Conservation (phyloP, 2,113 vertebrate genomes). For the Notechis scutatus region DNA sequence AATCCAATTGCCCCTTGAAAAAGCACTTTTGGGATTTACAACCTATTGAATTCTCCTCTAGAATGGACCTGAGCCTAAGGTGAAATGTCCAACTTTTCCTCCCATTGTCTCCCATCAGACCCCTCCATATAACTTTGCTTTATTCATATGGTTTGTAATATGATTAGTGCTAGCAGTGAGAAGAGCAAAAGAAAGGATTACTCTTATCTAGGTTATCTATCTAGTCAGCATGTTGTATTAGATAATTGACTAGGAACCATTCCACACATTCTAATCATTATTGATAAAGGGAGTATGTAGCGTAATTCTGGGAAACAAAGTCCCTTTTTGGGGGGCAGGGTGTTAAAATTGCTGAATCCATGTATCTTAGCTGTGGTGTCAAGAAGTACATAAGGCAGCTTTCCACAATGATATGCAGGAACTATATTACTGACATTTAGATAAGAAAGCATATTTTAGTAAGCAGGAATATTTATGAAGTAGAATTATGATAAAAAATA, state of each 20-base stretch:
- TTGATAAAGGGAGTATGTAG: not conserved
- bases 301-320: not conserved
- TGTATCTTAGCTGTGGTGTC: not conserved
- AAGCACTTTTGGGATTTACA: too few species aligned
- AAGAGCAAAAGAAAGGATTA: not conserved
- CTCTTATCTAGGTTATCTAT: not conserved
- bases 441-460: not conserved
- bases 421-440: not conserved
- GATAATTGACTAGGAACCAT: not conserved
- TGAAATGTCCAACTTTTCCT: not conserved
- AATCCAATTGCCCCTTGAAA: too few species aligned
- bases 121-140: not conserved
- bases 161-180: not conserved
- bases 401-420: not conserved
- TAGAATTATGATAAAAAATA: not conserved
- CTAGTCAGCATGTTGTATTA: not conserved
- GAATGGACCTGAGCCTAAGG: not conserved
- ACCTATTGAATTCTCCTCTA: not conserved
- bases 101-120: not conserved
- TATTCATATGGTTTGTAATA: not conserved
- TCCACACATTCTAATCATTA: not conserved
- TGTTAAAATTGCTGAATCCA: not conserved
- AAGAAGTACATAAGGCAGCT: constrained; percentile 13
- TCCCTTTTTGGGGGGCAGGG: not conserved
- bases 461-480: not conserved